Conservation (phyloP, 2,113 vertebrate species). For the Osmerus eperlanus region DNA sequence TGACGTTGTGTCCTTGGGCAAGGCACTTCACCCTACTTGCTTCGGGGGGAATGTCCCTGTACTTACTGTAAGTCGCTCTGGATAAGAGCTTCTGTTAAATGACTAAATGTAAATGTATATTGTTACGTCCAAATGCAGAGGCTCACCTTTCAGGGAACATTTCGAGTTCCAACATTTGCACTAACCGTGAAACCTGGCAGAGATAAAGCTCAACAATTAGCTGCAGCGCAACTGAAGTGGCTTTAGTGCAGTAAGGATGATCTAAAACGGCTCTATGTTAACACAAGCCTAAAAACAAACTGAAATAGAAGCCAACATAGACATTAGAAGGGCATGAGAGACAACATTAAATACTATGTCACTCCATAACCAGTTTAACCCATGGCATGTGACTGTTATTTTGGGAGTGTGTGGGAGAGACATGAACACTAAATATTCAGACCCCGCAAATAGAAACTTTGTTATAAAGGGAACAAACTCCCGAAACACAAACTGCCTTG, state of each 20-base stretch:
- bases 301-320: conserved; percentile 33
- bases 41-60: no score
- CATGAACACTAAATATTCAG: conserved; percentile 44
- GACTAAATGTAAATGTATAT: conserved; percentile 17
- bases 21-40: no score
- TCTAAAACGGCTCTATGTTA: conserved; percentile 55
- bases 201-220: conserved; percentile 62
- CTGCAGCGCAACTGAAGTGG: conserved; percentile 36
- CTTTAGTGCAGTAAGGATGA: conserved; percentile 52
- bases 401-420: no score
- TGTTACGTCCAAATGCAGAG: conserved; percentile 65
- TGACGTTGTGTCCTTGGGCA: no score
- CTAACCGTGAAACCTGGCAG: conserved; percentile 44
- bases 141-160: conserved; percentile 17
- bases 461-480: conserved; percentile 37
- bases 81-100: no score
- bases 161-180: conserved; percentile 53
- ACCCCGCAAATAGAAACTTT: conserved; percentile 61
- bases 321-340: conserved; percentile 46
- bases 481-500: no score
- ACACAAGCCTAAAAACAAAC: conserved; percentile 53
- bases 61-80: no score
- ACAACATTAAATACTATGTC: conserved; percentile 54
- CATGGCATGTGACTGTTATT: conserved; percentile 61
- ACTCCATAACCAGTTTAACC: conserved; percentile 56